These are phyloP conservation scores for Serrognathus titanus DNA, from an alignment of 2,888 invertebrate species.

Conservation along the genomic window DNA sequence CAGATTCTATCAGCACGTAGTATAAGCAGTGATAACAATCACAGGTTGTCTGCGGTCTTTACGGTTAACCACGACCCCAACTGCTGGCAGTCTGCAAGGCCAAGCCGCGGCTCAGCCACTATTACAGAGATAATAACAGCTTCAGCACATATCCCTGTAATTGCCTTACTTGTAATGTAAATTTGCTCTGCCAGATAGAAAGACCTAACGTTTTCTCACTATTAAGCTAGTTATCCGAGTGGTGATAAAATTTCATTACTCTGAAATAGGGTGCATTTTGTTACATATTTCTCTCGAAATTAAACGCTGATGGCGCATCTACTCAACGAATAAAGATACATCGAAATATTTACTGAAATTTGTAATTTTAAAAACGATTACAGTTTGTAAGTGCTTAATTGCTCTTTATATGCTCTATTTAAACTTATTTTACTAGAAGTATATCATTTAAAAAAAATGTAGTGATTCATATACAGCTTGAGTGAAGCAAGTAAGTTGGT, in stretches of 20 bases:
- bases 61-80: constrained; percentile 41
- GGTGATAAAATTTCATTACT: constrained; percentile 20
- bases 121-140: constrained; percentile 39
- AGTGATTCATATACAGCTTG: too few species aligned
- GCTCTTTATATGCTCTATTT: too few species aligned
- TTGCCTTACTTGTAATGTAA: constrained; percentile 32
- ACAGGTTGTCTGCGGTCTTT: constrained; percentile 40
- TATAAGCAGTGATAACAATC: constrained; percentile 36
- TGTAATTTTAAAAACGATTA: too few species aligned
- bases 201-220: constrained; percentile 20
- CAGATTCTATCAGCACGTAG: constrained; percentile 20
- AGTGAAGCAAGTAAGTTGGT: too few species aligned
- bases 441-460: too few species aligned
- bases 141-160: constrained; percentile 41
- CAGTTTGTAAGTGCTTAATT: too few species aligned
- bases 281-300: too few species aligned
- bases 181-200: constrained; percentile 14
- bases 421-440: too few species aligned
- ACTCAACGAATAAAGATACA: too few species aligned
- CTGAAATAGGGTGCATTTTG: too few species aligned
- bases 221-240: constrained; percentile 14
- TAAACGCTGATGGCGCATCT: too few species aligned
- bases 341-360: too few species aligned
- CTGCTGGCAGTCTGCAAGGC: constrained; percentile 37
- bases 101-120: constrained; percentile 35